Base-by-base conservation (phyloP, 2,113 vertebrate genomes). In the Centropus unirufus region DNA sequence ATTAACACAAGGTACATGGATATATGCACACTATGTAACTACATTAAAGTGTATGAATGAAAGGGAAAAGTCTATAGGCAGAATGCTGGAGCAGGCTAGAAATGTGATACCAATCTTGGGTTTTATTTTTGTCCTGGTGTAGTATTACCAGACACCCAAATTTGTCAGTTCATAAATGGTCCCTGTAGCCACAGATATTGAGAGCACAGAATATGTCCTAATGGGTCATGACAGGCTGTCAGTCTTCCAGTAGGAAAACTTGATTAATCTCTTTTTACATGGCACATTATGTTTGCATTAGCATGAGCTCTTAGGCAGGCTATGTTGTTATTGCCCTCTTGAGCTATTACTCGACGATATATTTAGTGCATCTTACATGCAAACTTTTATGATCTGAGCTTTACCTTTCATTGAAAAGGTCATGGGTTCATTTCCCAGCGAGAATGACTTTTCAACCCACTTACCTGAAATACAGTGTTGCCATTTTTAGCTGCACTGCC, bases 361-460 rank as follows among this genome's bases (percentile, higher is more conserved):
- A 96, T 95, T 96, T 88, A 96, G 89, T 87, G 93, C 67, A 72
- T 91, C 55, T 89, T 73, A 42, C 57, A 81, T 72, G 63, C 89
- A 95, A 94, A 96, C 87, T 92, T 93, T 89, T 86, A 68, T 15
- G 3, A 69, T 47, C 91, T 82, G 68, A 87, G 78, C 68, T 86
- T 82, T 85, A 83, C 89, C 87, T 96, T 97, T 96, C 52, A 2
- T 80, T 96, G 95, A 89, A 95, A 96, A 96, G 93, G 94, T 98
- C 96, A 40, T 30, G 89, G 92, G 95, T 97, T 97, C 96, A 94
- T 88, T 95, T 97, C 93, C 97, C 95, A 88, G 75, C 34, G 90
- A 93, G 77, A 93, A 68, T 96, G 87, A 81, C 78, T 96, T 96
- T 88, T 93, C 75, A 92, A 77, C 90, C 89, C 77, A 67, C 80